These are phyloP conservation scores for Drepana arcuata DNA, from an alignment of 1,140 invertebrate species.

Conservation along the genomic window DNA sequence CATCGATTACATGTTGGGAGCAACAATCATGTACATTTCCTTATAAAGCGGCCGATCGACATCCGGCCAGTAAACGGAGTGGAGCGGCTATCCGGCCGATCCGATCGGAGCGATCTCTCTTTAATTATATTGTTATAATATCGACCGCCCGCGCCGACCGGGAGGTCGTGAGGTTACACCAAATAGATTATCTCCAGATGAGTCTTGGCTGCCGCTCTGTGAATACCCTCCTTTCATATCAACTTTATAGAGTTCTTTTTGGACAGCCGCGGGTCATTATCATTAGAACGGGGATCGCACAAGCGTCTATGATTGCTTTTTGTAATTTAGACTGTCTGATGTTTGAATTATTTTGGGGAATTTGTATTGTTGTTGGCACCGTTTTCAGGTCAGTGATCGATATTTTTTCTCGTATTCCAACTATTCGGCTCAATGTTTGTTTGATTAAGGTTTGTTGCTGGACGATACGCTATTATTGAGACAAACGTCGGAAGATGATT, in stretches of 20 bases:
- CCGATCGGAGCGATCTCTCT: conserved; percentile 50
- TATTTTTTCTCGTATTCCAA: conserved; percentile 9
- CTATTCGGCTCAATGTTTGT: conserved; percentile 4
- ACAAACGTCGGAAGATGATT: too few species aligned
- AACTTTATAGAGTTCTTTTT: conserved; percentile 49
- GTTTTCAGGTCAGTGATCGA: conserved; percentile 24
- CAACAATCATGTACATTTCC: conserved; percentile 47
- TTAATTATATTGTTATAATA: conserved; percentile 67
- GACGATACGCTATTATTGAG: too few species aligned
- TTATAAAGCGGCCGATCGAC: conserved; percentile 40
- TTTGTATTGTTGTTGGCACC: conserved; percentile 36
- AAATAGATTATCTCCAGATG: conserved; percentile 68
- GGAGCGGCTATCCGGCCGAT: conserved; percentile 12
- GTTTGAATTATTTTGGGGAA: conserved; percentile 34
- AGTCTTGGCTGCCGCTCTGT: conserved; percentile 57
- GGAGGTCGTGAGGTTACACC: conserved; percentile 66
- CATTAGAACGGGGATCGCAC: conserved; percentile 28
- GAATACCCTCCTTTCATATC: conserved; percentile 60
- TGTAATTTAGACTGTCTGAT: conserved; percentile 55
- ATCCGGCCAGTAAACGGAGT: conserved; percentile 47
- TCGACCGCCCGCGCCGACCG: conserved; percentile 23
- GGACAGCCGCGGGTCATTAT: conserved; percentile 17
- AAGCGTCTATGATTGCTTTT: conserved; percentile 53
- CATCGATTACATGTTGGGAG: conserved; percentile 44
- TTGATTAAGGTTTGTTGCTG: conserved; percentile 12